A percentile compares a stretch with the other conserved stretches of the same genome.
Conservation (phyloP, 2,888 invertebrate species). For the Pammene fasciana region DNA sequence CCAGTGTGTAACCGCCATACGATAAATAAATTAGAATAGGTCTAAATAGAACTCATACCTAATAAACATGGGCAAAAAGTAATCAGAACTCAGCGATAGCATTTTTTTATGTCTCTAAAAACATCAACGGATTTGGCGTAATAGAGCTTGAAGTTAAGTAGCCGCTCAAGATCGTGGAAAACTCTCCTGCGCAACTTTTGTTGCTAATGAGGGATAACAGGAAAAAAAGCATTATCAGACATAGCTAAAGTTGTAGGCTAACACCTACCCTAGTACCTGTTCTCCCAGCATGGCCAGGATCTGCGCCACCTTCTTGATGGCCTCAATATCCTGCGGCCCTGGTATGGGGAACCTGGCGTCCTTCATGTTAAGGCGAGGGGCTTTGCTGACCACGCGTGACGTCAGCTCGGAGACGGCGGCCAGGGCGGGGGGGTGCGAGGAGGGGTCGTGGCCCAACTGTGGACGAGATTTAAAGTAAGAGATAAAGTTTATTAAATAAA, state of each 20-base stretch:
- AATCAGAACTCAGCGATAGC: no score
- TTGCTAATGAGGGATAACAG: no score
- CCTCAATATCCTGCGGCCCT: slow-evolving; percentile 65
- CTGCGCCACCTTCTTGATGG: slow-evolving; percentile 72
- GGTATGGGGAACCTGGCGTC: slow-evolving; percentile 61
- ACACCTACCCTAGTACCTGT: slow-evolving; percentile 61
- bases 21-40: no score
- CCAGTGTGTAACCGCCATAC: no score
- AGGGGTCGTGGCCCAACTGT: slow-evolving; percentile 33
- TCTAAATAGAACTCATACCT: no score
- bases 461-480: neutral
- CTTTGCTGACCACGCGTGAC: slow-evolving; percentile 44
- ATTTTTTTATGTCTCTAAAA: no score
- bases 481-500: no score
- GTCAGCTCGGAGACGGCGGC: slow-evolving; percentile 54
- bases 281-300: slow-evolving; percentile 71
- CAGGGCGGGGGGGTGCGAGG: slow-evolving; percentile 45
- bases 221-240: neutral
- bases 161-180: no score
- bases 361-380: slow-evolving; percentile 48
- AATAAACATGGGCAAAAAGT: no score
- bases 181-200: no score
- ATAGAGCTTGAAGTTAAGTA: no score
- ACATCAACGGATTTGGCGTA: no score
- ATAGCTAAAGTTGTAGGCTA: neutral